Evolutionary conservation across 2,113 vertebrate genomes (phyloP).

Genomic region (Clarias macrocephalus): DNA sequence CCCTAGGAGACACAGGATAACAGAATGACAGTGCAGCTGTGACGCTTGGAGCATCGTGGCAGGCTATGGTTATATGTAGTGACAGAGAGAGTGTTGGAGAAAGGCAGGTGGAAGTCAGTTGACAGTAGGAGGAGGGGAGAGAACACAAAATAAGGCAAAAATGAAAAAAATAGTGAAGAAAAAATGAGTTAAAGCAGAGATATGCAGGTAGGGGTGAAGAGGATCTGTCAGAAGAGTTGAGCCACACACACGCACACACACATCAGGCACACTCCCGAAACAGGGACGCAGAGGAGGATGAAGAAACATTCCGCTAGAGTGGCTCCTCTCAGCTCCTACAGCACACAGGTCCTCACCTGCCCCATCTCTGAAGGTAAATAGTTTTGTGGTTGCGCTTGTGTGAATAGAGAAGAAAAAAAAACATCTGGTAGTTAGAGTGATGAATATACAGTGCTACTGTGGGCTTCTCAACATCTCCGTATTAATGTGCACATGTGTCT

Average conservation of each 20-base stretch:
- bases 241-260: constrained; percentile 37
- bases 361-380: constrained; percentile 75
- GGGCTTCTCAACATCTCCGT: not conserved
- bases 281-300: constrained; percentile 73
- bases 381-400: constrained; percentile 27
- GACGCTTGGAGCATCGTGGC: constrained; percentile 61
- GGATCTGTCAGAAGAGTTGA: constrained; percentile 60
- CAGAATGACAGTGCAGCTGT: constrained; percentile 67
- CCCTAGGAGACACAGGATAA: constrained; percentile 73
- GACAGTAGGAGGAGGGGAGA: constrained; percentile 24
- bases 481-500: constrained; percentile 39
- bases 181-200: constrained; percentile 58
- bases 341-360: constrained; percentile 76
- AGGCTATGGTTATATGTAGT: constrained; percentile 54
- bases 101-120: constrained; percentile 42
- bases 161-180: constrained; percentile 26
- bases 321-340: constrained; percentile 78
- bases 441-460: not conserved
- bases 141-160: constrained; percentile 8
- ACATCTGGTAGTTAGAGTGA: not conserved
- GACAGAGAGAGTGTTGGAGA: constrained; percentile 36
- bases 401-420: constrained; percentile 38
- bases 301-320: constrained; percentile 84
- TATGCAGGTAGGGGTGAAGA: constrained; percentile 62
- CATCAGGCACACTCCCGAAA: constrained; percentile 45